These are phyloP conservation scores for Melanotaenia maccullochi DNA, from an alignment of 2,797 vertebrate species.

Conservation along the genomic window DNA sequence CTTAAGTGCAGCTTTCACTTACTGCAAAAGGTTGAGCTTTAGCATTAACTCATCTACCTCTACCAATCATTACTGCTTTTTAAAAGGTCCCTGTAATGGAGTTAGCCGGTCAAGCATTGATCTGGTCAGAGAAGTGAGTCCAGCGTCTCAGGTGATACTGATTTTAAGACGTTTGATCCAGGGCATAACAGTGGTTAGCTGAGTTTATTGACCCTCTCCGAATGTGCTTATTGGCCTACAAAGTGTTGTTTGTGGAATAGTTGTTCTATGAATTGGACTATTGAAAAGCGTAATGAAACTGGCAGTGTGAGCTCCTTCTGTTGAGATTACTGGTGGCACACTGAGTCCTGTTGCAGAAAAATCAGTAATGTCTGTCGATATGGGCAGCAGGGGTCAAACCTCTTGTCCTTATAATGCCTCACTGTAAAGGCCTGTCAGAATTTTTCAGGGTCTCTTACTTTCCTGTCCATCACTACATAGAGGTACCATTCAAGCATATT, in stretches of 20 bases:
- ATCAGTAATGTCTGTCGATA: conserved; percentile 65
- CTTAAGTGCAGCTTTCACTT: conserved; percentile 30
- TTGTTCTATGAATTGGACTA: conserved; percentile 32
- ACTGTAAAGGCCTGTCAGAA: conserved; percentile 47
- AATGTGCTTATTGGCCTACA: conserved; percentile 38
- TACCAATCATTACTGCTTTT: conserved; percentile 46
- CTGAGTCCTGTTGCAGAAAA: conserved; percentile 40
- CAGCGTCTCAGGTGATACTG: conserved; percentile 40
- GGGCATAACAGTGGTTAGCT: conserved; percentile 31
- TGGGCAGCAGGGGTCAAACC: conserved; percentile 62
- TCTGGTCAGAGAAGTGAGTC: conserved; percentile 44
- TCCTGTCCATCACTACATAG: conserved; percentile 37
- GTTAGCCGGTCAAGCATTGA: conserved; percentile 60
- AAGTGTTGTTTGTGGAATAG: conserved; percentile 36
- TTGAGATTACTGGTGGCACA: conserved; percentile 38
- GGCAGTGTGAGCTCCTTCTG: conserved; percentile 51
- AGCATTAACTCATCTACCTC: conserved; percentile 35
- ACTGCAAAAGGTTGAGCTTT: conserved; percentile 25
- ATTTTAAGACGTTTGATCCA: conserved; percentile 58
- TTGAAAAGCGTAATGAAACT: conserved; percentile 58
- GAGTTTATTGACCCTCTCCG: conserved; percentile 53
- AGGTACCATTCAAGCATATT: conserved; percentile 40
- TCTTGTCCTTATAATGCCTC: conserved; percentile 52
- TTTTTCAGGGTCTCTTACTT: conserved; percentile 37
- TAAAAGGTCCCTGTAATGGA: conserved; percentile 64